A percentile compares a stretch with the other conserved stretches of the same genome.
phyloP scores from a whole-genome alignment of 2,797 vertebrate genomes.

The Acanthis flammea region DNA sequence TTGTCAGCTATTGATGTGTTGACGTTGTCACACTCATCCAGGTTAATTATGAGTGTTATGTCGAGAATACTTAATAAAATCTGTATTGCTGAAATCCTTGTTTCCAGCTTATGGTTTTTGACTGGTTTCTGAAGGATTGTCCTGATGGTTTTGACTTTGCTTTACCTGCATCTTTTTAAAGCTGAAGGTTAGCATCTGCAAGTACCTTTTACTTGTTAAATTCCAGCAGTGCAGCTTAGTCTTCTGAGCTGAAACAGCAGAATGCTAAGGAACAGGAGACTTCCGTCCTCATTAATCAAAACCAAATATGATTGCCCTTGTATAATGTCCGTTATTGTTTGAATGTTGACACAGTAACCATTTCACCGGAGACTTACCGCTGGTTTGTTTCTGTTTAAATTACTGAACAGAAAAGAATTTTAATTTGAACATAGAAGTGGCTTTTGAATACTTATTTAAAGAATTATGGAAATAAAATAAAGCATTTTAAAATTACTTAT shows the following conservation, averaged over 20 bases:
- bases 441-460: background rate
- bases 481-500: background rate
- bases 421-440: background rate
- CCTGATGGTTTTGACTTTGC: background rate
- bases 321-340: background rate
- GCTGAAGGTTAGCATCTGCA: background rate
- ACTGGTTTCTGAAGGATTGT: background rate
- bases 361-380: background rate
- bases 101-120: background rate
- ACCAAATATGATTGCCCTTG: background rate
- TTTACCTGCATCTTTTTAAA: background rate
- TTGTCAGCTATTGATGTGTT: background rate
- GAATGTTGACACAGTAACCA: constrained; percentile 20
- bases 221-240: background rate
- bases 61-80: background rate
- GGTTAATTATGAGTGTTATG: background rate
- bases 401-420: background rate
- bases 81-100: background rate
- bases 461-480: background rate
- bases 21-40: background rate
- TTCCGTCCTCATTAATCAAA: constrained; percentile 3
- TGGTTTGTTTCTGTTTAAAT: constrained; percentile 30
- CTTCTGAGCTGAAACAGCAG: background rate
- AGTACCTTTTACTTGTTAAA: background rate
- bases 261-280: background rate